Evolutionary conservation across 37 sponge, comb jelly and placozoan genomes (phyloP), one percentile per base, ranked within the genome.

Genomic region (Halisarca cf. caerulea): DNA sequence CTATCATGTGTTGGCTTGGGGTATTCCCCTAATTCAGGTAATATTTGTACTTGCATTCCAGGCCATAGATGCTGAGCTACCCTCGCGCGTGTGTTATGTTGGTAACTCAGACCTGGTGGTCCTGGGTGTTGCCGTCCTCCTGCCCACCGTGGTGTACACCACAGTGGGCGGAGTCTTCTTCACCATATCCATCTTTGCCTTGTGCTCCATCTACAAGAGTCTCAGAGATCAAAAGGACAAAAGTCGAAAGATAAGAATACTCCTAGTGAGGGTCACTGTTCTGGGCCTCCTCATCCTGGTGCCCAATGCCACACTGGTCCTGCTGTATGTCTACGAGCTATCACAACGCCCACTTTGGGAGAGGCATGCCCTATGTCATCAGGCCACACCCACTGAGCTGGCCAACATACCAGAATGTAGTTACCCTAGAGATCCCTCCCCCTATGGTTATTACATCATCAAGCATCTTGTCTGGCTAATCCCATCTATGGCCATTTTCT

Each of bases 1-100:
- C 57, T 97, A 92, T 79, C 97, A 97, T 84, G 69, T 82, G 34
- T 23, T 97, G 7, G 93, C 93, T 17, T 97, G 97, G 97, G 71
- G 91, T 44, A 55, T 90, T 0, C 96, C 96, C 23, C 69, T 84
- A 7, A 53, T 95, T 24, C 87, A 90, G 83, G 80, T 85, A 51
- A 79, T 95, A 73, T 57, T 93, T 25, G 73, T 87, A 28, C 57
- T 95, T 21, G 80, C 87, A 0, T 64, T 92, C 42, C 82, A 74
- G 27, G 25, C 89, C 30, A 93, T 95, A 25, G 96, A 95, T 70
- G 96, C 91, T 2, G 96, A 95, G 81, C 91, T 91, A 45, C 82
- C 92, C 33, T 54, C 93, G 7, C 90, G 93, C 18, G 51, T 92
- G 1, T 95, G 96, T 68, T 95, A 79, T 81, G 55, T 84, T 18